Base-by-base conservation (phyloP, 2,797 vertebrate species). In the Rhinophrynus dorsalis region DNA sequence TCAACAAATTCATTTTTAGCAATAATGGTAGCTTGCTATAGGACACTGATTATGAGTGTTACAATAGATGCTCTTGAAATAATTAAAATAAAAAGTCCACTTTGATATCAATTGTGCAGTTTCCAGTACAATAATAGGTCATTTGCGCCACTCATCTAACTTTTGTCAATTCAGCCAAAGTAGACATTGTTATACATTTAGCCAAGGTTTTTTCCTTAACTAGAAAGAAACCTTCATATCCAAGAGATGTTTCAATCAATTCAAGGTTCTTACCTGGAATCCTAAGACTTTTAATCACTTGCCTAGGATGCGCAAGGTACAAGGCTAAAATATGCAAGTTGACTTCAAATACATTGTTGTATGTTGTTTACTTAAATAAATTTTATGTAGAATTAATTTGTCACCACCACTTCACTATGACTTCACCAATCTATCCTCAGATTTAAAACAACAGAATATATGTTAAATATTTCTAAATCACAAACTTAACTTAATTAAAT, bases 241-340 rank as follows among this genome's bases (percentile, higher is more conserved):
- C 44, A 60, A 44, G 35, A 44, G 27, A 24, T 58, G 5, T 32
- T 23, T 61, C 57, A 68, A 61, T 33, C 27, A 61, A 54, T 11
- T 60, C 56, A 51, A 60, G 33, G 66, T 51, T 60, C 13, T 15
- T 40, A 50, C 20, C 45, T 45, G 40, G 26, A 56, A 47, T 37
- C n/a, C 64, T 26, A 47, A 67, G 29, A 47, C 15, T 47, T 32
- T 40, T 33, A 30, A 66, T 45, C 13, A 13, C 38, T 20, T 29
- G 57, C 4, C 0, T 44, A 18, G 20, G 21, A 37, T 37, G 29
- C 32, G 12, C n/a, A 35, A 67, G 5, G 20, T 57, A 3, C 64
- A 67, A 67, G 40, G 38, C 55, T 47, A n/a, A 30, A 35, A 57
- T 30, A 26, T 17, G 10, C 13, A 18, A 12, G 21, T 57, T 47